Conservation (phyloP, 2,888 invertebrate species). For the Eretmocerus hayati region DNA sequence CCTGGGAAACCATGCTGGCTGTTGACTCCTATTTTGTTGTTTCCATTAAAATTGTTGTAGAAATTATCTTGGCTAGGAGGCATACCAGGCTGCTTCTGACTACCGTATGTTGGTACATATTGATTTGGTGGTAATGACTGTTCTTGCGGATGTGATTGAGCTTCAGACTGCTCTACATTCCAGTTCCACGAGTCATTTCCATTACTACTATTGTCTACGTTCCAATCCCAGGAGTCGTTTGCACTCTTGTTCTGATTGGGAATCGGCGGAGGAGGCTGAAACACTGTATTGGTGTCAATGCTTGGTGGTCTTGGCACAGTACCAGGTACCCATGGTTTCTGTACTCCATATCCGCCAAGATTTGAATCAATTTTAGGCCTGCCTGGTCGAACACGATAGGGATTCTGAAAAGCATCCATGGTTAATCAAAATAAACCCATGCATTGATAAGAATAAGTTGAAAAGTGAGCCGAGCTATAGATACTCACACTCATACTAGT, state of each 20-base stretch:
- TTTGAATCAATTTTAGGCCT: conserved; percentile 36
- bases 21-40: conserved; percentile 28
- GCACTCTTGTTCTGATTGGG: conserved; percentile 27
- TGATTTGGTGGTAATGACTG: conserved; percentile 22
- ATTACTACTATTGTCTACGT: conserved; percentile 33
- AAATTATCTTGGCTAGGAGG: conserved; percentile 35
- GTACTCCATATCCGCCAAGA: conserved; percentile 33
- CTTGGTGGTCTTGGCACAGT: conserved; percentile 26
- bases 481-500: conserved; percentile 37
- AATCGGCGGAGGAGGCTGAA: conserved; percentile 26
- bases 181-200: conserved; percentile 44
- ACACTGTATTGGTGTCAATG: conserved; percentile 26
- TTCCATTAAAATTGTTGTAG: conserved; percentile 40
- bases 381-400: conserved; percentile 39
- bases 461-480: not conserved
- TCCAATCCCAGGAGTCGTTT: conserved; percentile 39
- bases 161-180: conserved; percentile 39
- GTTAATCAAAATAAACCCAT: not conserved
- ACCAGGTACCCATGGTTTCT: conserved; percentile 35
- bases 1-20: conserved; percentile 28
- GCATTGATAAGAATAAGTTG: not conserved
- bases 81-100: conserved; percentile 30
- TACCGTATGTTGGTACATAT: conserved; percentile 29
- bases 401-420: conserved; percentile 32
- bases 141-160: conserved; percentile 23